phyloP scores from a whole-genome alignment of 1,140 invertebrate species.

The Lethocerus indicus region DNA sequence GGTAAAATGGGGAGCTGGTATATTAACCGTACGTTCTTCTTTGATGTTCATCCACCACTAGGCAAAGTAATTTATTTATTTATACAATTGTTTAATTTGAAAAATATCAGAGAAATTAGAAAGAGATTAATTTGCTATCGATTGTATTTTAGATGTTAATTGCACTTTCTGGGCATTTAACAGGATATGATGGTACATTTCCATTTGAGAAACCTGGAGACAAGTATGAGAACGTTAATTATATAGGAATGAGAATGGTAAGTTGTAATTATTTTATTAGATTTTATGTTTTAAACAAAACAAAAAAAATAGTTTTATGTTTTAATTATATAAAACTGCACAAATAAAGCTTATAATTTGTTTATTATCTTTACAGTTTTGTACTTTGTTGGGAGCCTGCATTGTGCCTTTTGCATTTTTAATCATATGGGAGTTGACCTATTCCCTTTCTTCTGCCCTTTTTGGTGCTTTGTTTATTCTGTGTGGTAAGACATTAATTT shows the following conservation, averaged over 20 bases:
- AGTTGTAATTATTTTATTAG: slow-evolving; percentile 18
- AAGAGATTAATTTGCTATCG: background rate
- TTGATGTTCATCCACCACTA: slow-evolving; percentile 94
- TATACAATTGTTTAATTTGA: slow-evolving; percentile 3
- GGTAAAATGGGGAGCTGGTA: slow-evolving; percentile 99
- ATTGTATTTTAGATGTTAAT: slow-evolving; percentile 70
- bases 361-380: slow-evolving; percentile 66
- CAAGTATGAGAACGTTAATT: slow-evolving; percentile 73
- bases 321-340: too few species aligned
- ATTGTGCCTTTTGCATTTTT: slow-evolving; percentile 76
- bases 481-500: slow-evolving; percentile 57
- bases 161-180: slow-evolving; percentile 76
- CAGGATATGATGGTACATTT: slow-evolving; percentile 92
- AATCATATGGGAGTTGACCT: slow-evolving; percentile 77
- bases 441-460: slow-evolving; percentile 54
- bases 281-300: slow-evolving; percentile 11
- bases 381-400: slow-evolving; percentile 70
- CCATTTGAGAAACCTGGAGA: slow-evolving; percentile 92
- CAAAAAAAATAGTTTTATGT: background rate
- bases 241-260: slow-evolving; percentile 89
- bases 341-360: too few species aligned
- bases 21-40: slow-evolving; percentile 93
- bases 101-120: background rate
- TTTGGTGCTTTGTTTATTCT: slow-evolving; percentile 66
- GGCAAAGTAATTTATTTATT: slow-evolving; percentile 54